phyloP scores from a whole-genome alignment of 2,888 invertebrate genomes.

The Aphidoletes aphidimyza region DNA sequence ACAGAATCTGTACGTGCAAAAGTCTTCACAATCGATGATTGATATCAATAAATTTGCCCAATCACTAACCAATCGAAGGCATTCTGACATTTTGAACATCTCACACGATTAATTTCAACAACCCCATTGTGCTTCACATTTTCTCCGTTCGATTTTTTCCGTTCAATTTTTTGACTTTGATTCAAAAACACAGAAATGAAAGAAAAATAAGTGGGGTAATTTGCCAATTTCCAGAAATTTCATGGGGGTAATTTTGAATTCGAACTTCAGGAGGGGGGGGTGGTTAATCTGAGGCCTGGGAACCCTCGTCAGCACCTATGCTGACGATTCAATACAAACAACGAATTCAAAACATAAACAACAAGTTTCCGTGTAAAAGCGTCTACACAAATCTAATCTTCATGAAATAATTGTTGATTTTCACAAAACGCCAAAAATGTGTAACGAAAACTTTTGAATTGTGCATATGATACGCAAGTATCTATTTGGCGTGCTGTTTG shows the following conservation, averaged over 20 bases:
- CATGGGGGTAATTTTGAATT: too few species aligned
- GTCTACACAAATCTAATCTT: constrained; percentile 10
- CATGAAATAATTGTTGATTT: constrained; percentile 12
- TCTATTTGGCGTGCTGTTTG: neutral
- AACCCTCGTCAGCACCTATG: too few species aligned
- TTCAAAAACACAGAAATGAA: too few species aligned
- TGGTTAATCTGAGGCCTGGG: too few species aligned
- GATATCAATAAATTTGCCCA: neutral
- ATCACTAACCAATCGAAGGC: neutral
- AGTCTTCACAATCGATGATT: neutral
- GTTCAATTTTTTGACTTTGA: too few species aligned
- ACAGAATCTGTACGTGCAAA: neutral
- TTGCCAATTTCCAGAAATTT: too few species aligned
- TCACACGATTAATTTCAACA: neutral
- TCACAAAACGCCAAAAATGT: neutral
- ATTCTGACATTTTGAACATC: constrained; percentile 2
- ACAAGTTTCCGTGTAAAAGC: neutral
- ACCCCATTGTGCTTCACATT: too few species aligned
- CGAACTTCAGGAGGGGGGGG: too few species aligned
- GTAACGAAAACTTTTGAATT: constrained; percentile 34
- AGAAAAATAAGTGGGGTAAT: too few species aligned
- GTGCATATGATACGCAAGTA: constrained; percentile 25
- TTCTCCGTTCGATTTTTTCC: too few species aligned
- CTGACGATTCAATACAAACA: neutral
- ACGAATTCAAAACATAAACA: neutral